Percentiles rank a stretch among this genome's conserved stretches.
Conservation (phyloP, 2,797 vertebrate genomes). For the Hemibagrus guttatus region DNA sequence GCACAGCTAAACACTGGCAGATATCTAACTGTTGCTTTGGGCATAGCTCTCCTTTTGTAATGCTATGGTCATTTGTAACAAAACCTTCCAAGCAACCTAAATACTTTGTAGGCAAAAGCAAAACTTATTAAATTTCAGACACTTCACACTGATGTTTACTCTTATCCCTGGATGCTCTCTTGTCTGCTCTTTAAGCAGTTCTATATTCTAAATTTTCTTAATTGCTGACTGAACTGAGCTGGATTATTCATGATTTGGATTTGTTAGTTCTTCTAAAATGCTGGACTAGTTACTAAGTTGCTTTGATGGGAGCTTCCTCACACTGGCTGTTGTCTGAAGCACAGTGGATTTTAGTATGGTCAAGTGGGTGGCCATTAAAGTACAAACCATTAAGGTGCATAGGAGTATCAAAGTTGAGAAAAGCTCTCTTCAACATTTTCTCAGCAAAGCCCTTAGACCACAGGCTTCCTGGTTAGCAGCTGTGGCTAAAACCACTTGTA, state of each 20-base stretch:
- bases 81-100: neutral
- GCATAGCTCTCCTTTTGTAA: neutral
- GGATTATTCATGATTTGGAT: neutral
- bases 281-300: neutral
- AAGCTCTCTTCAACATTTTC: neutral
- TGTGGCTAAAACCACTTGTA: constrained; percentile 26
- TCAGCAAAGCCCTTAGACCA: neutral
- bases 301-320: neutral
- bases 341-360: neutral
- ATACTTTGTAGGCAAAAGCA: neutral
- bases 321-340: neutral
- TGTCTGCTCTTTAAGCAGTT: neutral
- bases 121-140: neutral
- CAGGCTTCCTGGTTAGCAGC: constrained; percentile 40
- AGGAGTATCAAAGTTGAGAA: neutral
- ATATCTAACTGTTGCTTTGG: neutral
- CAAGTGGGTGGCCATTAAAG: neutral
- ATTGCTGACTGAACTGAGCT: neutral
- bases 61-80: neutral
- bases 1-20: neutral
- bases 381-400: neutral
- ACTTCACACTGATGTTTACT: neutral
- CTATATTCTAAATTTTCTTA: neutral
- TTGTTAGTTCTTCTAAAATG: neutral
- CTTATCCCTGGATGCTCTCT: neutral